Evolutionary conservation across 2,888 invertebrate species (phyloP).

Genomic region (Anoncus sp.): DNA sequence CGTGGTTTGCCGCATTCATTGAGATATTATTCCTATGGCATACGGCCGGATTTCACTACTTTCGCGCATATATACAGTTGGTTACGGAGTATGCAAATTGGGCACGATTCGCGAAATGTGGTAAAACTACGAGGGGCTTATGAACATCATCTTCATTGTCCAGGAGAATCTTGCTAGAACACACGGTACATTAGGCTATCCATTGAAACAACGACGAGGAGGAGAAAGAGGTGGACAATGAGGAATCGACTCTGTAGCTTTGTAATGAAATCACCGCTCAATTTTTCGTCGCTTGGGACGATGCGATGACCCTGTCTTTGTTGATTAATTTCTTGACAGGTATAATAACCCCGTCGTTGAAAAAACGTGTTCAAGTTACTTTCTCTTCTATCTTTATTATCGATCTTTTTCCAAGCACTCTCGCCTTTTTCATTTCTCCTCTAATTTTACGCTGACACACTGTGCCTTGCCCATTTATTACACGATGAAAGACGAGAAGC

Average conservation of each 20-base stretch:
- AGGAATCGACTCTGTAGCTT: neutral
- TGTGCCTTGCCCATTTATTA: constrained; percentile 46
- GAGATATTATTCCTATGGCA: constrained; percentile 70
- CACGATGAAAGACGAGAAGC: constrained; percentile 48
- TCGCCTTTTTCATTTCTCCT: constrained; percentile 11
- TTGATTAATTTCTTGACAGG: constrained; percentile 45
- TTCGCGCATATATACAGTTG: constrained; percentile 16
- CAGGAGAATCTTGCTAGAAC: constrained; percentile 9
- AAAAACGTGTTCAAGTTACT: constrained; percentile 27
- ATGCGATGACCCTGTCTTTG: neutral
- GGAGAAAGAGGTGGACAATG: constrained; percentile 1
- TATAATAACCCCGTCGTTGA: constrained; percentile 49
- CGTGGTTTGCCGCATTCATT: constrained; percentile 69
- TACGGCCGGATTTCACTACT: constrained; percentile 1
- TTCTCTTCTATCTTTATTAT: constrained; percentile 28
- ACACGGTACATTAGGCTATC: constrained; percentile 7
- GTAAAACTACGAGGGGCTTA: constrained; percentile 11
- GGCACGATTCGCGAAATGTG: constrained; percentile 64
- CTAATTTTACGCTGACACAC: constrained; percentile 31
- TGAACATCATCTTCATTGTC: constrained; percentile 20
- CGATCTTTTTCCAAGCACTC: constrained; percentile 17
- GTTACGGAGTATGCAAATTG: constrained; percentile 73
- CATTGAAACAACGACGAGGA: constrained; percentile 25
- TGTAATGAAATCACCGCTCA: constrained; percentile 31
- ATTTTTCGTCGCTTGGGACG: neutral